Evolutionary conservation across 2,113 vertebrate species (phyloP).

Genomic region (Calcarius ornatus): DNA sequence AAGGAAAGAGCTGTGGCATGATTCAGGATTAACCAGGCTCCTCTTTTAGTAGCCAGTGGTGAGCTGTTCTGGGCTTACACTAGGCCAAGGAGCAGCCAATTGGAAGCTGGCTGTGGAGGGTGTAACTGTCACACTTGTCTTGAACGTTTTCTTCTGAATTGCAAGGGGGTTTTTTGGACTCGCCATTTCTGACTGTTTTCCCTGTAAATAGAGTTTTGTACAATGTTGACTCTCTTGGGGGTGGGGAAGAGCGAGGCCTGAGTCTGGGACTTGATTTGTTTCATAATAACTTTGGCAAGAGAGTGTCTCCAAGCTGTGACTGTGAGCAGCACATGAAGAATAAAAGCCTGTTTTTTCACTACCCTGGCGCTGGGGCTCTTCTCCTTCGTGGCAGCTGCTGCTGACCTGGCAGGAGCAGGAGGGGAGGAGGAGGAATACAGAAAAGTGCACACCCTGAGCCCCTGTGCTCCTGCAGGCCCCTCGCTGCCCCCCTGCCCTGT

Average conservation of each 20-base stretch:
- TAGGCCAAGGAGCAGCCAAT: background rate
- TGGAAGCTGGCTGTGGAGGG: background rate
- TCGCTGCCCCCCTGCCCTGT: background rate
- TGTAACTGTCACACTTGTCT: background rate
- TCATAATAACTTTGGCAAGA: slow-evolving; percentile 50
- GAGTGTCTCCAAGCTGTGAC: slow-evolving; percentile 29
- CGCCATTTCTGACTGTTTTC: slow-evolving; percentile 61
- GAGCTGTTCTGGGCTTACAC: background rate
- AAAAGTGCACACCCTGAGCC: background rate
- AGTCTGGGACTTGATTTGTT: slow-evolving; percentile 50
- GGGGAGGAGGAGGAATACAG: background rate
- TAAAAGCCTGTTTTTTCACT: slow-evolving; percentile 68
- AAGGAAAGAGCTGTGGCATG: background rate
- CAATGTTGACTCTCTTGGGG: slow-evolving; percentile 63
- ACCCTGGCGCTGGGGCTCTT: background rate
- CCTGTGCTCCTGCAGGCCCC: background rate
- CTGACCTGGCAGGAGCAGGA: background rate
- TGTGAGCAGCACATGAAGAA: slow-evolving; percentile 52
- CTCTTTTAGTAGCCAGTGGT: background rate
- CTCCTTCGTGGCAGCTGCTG: background rate
- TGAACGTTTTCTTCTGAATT: background rate
- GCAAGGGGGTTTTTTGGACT: background rate
- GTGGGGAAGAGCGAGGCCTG: slow-evolving; percentile 21
- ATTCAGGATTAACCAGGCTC: background rate
- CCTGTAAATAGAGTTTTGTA: slow-evolving; percentile 83